phyloP scores from a whole-genome alignment of 2,888 invertebrate genomes.

The Temnothorax rugatulus region DNA sequence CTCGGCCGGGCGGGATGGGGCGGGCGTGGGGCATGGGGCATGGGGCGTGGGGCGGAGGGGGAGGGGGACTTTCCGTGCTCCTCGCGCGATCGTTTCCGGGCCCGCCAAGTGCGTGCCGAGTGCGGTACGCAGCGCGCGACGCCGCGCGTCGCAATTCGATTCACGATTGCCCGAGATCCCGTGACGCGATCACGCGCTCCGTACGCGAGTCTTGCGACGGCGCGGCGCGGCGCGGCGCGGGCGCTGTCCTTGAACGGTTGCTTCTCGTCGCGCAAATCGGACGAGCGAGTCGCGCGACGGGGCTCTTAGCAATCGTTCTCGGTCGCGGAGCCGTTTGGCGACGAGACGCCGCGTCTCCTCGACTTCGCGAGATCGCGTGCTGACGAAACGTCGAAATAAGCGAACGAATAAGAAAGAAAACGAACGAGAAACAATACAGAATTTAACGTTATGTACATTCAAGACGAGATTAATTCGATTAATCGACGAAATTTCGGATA shows the following conservation, averaged over 20 bases:
- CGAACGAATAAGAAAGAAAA: not conserved
- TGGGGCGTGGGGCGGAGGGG: not conserved
- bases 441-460: conserved; percentile 5
- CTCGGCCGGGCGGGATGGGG: conserved; percentile 54
- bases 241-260: not conserved
- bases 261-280: not conserved
- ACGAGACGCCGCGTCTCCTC: not conserved
- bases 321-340: not conserved
- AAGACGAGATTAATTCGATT: not conserved
- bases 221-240: not conserved
- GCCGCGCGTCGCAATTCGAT: not conserved
- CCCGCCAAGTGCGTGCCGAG: conserved; percentile 29
- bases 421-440: not conserved
- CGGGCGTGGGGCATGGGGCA: not conserved
- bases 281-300: not conserved
- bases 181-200: not conserved
- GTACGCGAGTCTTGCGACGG: not conserved
- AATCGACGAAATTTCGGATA: not conserved
- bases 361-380: not conserved
- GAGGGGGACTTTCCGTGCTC: conserved; percentile 52
- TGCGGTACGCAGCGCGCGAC: conserved; percentile 12
- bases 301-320: not conserved
- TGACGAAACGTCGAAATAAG: not conserved
- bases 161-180: not conserved
- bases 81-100: conserved; percentile 42